phyloP scores from a whole-genome alignment of 2,113 vertebrate genomes.

The Sus scrofa region DNA sequence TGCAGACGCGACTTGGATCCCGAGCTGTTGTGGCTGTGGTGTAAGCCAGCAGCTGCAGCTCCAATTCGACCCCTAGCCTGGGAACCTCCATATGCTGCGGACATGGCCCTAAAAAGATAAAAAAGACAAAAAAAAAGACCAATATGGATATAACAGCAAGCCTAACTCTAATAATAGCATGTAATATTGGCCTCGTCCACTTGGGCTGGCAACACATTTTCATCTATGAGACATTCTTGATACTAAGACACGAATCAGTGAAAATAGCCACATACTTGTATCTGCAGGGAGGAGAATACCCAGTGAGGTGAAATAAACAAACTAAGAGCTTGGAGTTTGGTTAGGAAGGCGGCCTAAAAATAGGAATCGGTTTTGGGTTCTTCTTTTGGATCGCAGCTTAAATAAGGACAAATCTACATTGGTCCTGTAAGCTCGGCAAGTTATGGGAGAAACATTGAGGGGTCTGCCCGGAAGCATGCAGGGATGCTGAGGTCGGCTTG shows the following conservation, averaged over 20 bases:
- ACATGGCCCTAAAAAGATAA: too few species aligned
- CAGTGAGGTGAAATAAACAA: not conserved
- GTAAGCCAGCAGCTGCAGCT: too few species aligned
- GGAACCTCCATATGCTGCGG: too few species aligned
- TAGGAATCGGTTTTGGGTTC: not conserved
- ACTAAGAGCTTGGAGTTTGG: not conserved
- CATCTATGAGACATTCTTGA: not conserved
- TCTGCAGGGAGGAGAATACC: not conserved
- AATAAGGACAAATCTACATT: not conserved
- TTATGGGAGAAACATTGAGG: not conserved
- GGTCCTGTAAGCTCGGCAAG: not conserved
- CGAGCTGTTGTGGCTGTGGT: too few species aligned
- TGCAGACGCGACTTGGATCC: too few species aligned
- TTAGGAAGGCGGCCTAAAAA: not conserved
- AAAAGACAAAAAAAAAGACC: not conserved
- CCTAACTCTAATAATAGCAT: too few species aligned
- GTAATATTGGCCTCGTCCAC: not conserved
- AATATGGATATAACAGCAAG: not conserved
- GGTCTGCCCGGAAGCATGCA: not conserved
- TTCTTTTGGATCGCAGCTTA: not conserved
- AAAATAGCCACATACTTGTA: fast-evolving
- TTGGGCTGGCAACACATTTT: not conserved
- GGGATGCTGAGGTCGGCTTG: not conserved
- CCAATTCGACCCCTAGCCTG: too few species aligned
- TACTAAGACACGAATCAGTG: not conserved